Percentiles rank a stretch among this genome's conserved stretches.
phyloP scores from a whole-genome alignment of 2,113 vertebrate genomes.

The Sceloporus tristichus region DNA sequence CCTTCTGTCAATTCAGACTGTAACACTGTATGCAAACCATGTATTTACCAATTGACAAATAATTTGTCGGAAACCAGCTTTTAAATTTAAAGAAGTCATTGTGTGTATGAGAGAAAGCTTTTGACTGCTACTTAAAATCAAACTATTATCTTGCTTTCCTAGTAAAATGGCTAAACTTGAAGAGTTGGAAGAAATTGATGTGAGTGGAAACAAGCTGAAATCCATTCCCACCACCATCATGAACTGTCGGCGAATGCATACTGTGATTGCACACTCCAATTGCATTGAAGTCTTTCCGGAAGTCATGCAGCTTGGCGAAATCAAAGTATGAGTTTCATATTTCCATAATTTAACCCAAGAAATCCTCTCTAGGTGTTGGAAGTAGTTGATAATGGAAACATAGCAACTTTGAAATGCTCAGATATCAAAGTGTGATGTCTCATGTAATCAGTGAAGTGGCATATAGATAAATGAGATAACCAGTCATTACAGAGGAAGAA shows the following conservation, averaged over 20 bases:
- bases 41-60: neutral
- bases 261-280: constrained; percentile 95
- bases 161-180: constrained; percentile 99
- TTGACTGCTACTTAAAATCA: rapidly evolving
- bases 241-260: constrained; percentile 95
- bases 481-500: neutral
- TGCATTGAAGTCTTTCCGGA: constrained; percentile 97
- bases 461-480: neutral
- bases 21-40: neutral
- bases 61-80: neutral
- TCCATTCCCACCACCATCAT: constrained; percentile 96
- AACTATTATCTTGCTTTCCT: constrained; percentile 12
- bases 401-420: neutral
- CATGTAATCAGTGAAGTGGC: neutral
- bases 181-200: constrained; percentile 95
- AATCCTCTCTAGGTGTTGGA: neutral
- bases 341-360: neutral
- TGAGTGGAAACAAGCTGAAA: constrained; percentile 97
- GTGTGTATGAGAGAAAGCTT: constrained; percentile 25
- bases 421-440: neutral
- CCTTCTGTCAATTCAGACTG: neutral
- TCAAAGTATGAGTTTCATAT: constrained; percentile 84
- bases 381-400: neutral
- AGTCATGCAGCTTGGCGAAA: constrained; percentile 96
- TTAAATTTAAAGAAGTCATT: neutral